Conservation (phyloP, 2,888 invertebrate species). For the Drosophila peninsularis region DNA sequence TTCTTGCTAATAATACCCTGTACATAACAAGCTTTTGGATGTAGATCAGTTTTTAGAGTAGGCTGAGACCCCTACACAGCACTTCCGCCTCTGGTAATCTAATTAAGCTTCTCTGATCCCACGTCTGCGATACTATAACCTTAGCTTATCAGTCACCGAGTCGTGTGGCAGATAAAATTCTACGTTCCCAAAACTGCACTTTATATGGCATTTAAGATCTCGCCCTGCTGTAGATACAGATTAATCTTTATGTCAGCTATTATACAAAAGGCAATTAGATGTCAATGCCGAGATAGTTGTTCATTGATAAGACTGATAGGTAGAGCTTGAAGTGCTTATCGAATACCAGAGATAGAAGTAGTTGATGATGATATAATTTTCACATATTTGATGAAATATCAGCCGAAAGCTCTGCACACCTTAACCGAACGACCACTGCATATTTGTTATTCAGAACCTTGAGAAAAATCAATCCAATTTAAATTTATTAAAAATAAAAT, state of each 20-base stretch:
- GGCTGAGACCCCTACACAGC: too few relatives aligned
- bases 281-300: conserved; percentile 41
- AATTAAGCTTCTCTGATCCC: neutral
- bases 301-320: conserved; percentile 28
- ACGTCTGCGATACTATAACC: neutral
- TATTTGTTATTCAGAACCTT: conserved; percentile 61
- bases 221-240: conserved; percentile 12
- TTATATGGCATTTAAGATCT: conserved; percentile 6
- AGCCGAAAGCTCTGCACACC: conserved; percentile 25
- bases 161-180: neutral
- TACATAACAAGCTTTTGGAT: too few relatives aligned
- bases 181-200: conserved; percentile 10
- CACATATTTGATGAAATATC: conserved; percentile 5
- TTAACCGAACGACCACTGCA: conserved; percentile 17
- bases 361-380: conserved; percentile 20
- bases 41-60: too few relatives aligned
- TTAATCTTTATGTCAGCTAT: conserved; percentile 31
- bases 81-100: neutral
- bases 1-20: too few relatives aligned
- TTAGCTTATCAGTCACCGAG: conserved; percentile 2
- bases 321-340: neutral
- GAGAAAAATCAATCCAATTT: conserved; percentile 75
- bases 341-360: neutral
- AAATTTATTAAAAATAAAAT: conserved; percentile 60
- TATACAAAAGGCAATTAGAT: conserved; percentile 21